Base-by-base conservation (phyloP, 2,113 vertebrate species). In the Sinocyclocheilus anophthalmus region DNA sequence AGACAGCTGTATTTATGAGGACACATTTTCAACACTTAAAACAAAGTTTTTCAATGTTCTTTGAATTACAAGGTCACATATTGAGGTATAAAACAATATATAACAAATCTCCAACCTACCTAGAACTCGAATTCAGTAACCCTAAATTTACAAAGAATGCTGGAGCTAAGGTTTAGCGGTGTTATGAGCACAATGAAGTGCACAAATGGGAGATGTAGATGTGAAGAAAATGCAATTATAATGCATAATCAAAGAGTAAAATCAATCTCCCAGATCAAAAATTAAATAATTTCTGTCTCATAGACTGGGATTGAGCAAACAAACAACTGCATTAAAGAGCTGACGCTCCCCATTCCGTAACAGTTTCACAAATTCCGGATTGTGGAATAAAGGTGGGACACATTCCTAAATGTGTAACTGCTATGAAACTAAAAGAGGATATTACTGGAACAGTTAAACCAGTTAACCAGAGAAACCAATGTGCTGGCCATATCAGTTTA, bases 361-460 rank as follows among this genome's bases (percentile, higher is more conserved):
- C 10, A 55, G 26, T 70, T 70, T 55, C 18, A 9, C 5, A 70
- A 37, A 37, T 83, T 50, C 6, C 9, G 8, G 18, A n/a, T 70
- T 83, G 26, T 3, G 5, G 26, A 37, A 83, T 37, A 37, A 83
- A 83, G 48, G 26, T 83, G 45, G 45, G 24, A 81, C n/a, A 22
- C 22, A 42, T 63, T 63, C 12, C 5, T 45, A 45, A 65, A 81
- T 26, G 18, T 16, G 24, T 18, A 30, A 11, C 26, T 55, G 24
- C 53, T 77, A 30, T 53, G 26, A 79, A 61, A 79, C 57, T 39
- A 16, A 79, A 79, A 77, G 50, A 77, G 75, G 75, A 55, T 24
- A 55, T 81, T 48, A 81, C 59, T 65, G 37, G n/a, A 65, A 48
- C 57, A 26, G 7, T 81, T 63, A 42, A 81, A 81, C n/a, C 63